Evolutionary conservation across 2,797 vertebrate species (phyloP).

Genomic region (Semotilus atromaculatus): DNA sequence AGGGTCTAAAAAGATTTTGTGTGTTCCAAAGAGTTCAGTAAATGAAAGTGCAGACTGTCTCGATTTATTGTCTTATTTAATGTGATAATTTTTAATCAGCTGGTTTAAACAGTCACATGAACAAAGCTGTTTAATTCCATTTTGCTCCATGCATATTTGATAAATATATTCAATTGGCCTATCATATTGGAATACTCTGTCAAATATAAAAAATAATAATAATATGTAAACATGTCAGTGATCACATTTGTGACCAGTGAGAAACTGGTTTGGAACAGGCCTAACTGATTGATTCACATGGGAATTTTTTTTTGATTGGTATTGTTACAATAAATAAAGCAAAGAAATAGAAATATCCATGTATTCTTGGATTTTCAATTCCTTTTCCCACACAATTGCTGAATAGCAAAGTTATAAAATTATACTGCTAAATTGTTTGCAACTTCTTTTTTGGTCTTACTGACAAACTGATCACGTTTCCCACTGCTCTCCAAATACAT

Average conservation of each 20-base stretch:
- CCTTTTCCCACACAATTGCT: neutral
- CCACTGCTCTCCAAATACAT: neutral
- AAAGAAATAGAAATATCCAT: neutral
- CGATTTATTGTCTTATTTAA: neutral
- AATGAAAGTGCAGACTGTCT: neutral
- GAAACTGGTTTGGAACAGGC: neutral
- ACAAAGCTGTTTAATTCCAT: neutral
- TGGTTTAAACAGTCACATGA: neutral
- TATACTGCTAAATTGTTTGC: neutral
- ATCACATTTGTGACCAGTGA: neutral
- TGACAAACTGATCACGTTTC: neutral
- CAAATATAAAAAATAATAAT: too few relatives aligned
- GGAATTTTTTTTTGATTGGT: too few relatives aligned
- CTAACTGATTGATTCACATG: neutral
- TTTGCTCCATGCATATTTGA: neutral
- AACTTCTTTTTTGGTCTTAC: neutral
- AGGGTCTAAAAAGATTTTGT: neutral
- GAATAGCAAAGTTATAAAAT: neutral
- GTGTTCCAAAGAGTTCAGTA: neutral
- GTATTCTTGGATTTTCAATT: neutral
- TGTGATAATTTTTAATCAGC: neutral
- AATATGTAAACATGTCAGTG: neutral
- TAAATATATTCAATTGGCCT: neutral
- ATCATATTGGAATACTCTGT: neutral
- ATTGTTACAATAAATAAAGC: neutral